Base-by-base conservation (phyloP, 2,888 invertebrate genomes). In the Bhutanitis thaidina region DNA sequence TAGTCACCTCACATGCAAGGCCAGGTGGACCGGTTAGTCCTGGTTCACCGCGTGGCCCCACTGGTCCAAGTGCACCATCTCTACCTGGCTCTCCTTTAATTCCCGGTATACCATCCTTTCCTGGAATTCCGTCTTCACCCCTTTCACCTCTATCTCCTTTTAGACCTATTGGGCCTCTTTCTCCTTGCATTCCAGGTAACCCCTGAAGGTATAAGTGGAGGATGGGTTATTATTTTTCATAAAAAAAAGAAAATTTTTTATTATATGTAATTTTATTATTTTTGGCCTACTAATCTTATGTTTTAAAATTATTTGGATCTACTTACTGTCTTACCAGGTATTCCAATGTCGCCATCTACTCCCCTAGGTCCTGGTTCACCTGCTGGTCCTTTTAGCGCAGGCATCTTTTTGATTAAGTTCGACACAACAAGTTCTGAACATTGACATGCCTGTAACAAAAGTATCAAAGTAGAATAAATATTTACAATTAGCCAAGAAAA, bases 61-160 rank as follows among this genome's bases (percentile, higher is more conserved):
- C 91, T 0, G 89, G 62, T n/a, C 94, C 96, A 13, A 83, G 61
- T 0, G 72, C 68, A 25, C 95, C 95, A 59, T 93, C 90, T 55
- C 75, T 81, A 14, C 95, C 95, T 0, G 93, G 90, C 61, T 95
- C 94, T 55, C 96, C 96, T 71, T 94, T 91, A 10, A 69, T 58
- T 3, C 96, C 96, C 47, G 91, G 86, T 3, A 92, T 72, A 8
- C 85, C 85, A 43, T 76, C 69, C 8, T 12, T 61, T 1, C 85
- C 84, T 7, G 68, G 65, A 10, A 14, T 52, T 0, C 97, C 97
- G 58, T 93, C 93, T 16, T 91, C 84, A 40, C 96, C 96, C 56
- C 92, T 89, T 77, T 95, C 76, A 25, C 90, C 90, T 52, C 80
- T 88, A 10, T 91, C 89, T 54, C 93, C 93, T 62, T 80, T 88